These are phyloP conservation scores for Erpetoichthys calabaricus DNA, from an alignment of 2,797 vertebrate genomes.

Conservation along the genomic window DNA sequence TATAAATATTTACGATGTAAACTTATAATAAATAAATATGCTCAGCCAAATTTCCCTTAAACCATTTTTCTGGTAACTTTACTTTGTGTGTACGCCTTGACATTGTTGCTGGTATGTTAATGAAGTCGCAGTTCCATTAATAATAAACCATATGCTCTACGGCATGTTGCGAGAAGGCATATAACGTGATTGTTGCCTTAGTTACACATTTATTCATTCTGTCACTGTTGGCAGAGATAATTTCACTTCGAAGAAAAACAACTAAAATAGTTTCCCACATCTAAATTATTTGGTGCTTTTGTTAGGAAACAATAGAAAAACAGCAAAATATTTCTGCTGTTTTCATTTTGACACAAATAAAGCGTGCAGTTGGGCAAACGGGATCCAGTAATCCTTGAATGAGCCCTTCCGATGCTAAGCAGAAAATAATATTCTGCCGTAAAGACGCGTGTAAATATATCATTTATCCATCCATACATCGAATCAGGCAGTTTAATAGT, in stretches of 20 bases:
- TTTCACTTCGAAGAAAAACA: conserved; percentile 82
- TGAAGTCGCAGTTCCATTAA: conserved; percentile 73
- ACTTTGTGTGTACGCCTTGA: conserved; percentile 49
- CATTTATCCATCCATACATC: too few relatives aligned
- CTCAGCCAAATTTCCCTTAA: too few relatives aligned
- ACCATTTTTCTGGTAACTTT: background rate
- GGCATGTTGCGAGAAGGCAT: conserved; percentile 73
- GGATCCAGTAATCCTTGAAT: too few relatives aligned
- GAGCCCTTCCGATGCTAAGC: too few relatives aligned
- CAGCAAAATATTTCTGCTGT: conserved; percentile 24
- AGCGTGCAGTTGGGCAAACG: conserved; percentile 17
- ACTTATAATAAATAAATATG: too few relatives aligned
- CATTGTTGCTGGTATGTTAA: conserved; percentile 75
- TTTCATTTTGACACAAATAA: conserved; percentile 16
- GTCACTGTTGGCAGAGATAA: conserved; percentile 77
- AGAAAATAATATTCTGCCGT: too few relatives aligned
- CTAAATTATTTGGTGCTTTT: conserved; percentile 82
- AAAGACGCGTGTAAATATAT: too few relatives aligned
- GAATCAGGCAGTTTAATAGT: too few relatives aligned
- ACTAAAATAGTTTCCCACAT: conserved; percentile 83
- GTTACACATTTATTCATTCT: conserved; percentile 86
- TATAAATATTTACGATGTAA: too few relatives aligned
- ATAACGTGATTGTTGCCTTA: conserved; percentile 92
- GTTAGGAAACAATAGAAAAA: conserved; percentile 87
- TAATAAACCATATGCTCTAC: conserved; percentile 77